Evolutionary conservation across 2,113 vertebrate species (phyloP).

Genomic region (Bettongia penicillata): DNA sequence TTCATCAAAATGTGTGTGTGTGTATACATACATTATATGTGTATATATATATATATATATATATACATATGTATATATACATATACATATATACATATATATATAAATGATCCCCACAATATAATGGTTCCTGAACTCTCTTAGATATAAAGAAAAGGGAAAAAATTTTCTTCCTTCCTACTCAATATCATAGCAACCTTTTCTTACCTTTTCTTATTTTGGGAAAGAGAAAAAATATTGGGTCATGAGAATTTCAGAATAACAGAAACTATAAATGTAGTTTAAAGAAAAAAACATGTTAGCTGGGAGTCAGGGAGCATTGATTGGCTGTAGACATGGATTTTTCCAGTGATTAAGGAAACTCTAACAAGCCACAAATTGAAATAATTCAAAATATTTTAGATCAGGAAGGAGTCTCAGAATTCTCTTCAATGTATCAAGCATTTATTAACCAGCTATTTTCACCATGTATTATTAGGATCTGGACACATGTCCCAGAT

Average conservation of each 20-base stretch:
- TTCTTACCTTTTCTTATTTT: not conserved
- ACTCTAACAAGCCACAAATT: not conserved
- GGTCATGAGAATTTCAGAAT: not conserved
- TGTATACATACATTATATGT: too few species aligned
- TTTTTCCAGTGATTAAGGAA: not conserved
- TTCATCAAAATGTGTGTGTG: too few species aligned
- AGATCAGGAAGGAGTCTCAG: not conserved
- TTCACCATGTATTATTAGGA: not conserved
- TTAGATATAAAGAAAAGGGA: not conserved
- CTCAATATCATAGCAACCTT: not conserved
- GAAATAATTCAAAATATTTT: not conserved
- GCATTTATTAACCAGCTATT: not conserved
- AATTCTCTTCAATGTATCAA: not conserved
- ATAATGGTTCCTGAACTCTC: not conserved
- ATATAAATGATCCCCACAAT: not conserved
- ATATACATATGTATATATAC: too few species aligned
- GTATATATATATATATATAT: too few species aligned
- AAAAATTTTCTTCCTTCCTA: not conserved
- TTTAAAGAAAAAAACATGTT: not conserved
- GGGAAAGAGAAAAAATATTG: not conserved
- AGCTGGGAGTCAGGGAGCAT: not conserved
- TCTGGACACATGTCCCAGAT: not conserved
- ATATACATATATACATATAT: too few species aligned
- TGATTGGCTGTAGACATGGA: not conserved
- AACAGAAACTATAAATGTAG: not conserved